phyloP scores from a whole-genome alignment of 1,140 invertebrate genomes.

The Marisa cornuarietis region DNA sequence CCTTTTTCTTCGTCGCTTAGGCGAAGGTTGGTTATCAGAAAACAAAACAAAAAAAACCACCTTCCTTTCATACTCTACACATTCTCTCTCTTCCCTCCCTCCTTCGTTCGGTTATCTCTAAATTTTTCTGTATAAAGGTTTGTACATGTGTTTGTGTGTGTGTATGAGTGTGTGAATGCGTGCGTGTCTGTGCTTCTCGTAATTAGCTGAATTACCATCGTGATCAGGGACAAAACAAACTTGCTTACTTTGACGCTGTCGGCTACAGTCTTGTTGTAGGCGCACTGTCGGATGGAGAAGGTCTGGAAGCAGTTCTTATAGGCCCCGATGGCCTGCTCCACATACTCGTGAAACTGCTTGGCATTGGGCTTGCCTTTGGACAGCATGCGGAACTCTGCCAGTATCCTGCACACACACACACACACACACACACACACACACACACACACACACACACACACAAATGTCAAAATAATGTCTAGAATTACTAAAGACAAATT shows the following conservation, averaged over 20 bases:
- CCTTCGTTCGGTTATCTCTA: not conserved
- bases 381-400: slow-evolving; percentile 11
- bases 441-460: not conserved
- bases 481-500: not conserved
- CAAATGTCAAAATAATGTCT: not conserved
- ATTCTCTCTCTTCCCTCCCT: not conserved
- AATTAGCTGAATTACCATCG: too few relatives aligned
- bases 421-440: not conserved
- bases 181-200: too few relatives aligned
- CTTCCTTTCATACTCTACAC: too few relatives aligned
- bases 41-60: too few relatives aligned
- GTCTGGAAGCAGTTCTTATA: slow-evolving; percentile 18
- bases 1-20: too few relatives aligned
- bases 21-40: too few relatives aligned
- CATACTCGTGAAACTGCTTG: slow-evolving; percentile 6
- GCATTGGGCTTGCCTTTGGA: slow-evolving; percentile 16
- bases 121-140: not conserved
- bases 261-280: slow-evolving; percentile 17
- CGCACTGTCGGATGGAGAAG: slow-evolving; percentile 21
- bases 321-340: slow-evolving; percentile 1
- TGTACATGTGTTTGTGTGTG: too few relatives aligned
- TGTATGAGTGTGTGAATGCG: too few relatives aligned
- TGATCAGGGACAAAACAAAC: too few relatives aligned
- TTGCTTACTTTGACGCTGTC: slow-evolving; percentile 12
- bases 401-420: slow-evolving; percentile 2